Conservation (phyloP, 2,113 vertebrate genomes). For the Thermophis baileyi region DNA sequence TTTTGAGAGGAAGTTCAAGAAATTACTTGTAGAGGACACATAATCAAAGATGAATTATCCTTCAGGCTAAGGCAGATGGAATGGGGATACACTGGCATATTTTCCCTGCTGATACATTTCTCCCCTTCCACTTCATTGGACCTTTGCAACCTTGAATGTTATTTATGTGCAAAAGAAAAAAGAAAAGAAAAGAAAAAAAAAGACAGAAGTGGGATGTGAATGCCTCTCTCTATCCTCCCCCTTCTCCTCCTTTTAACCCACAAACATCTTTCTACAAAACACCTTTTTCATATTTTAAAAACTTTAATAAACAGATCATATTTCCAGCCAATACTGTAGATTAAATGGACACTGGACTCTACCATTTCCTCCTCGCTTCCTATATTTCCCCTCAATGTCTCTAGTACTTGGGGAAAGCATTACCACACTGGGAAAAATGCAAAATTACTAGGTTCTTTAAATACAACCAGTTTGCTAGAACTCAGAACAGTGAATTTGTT, state of each 20-base stretch:
- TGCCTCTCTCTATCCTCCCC: neutral
- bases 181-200: too few relatives aligned
- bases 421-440: neutral
- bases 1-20: neutral
- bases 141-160: neutral
- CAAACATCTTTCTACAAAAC: neutral
- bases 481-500: neutral
- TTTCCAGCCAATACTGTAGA: neutral
- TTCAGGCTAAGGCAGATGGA: neutral
- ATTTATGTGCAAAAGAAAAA: neutral
- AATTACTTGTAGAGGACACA: neutral
- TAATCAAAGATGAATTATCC: neutral
- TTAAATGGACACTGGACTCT: neutral
- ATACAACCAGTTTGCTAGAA: neutral
- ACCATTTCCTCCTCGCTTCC: too few relatives aligned
- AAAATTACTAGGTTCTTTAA: neutral
- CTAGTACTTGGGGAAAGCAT: neutral
- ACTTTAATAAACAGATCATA: neutral
- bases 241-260: neutral
- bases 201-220: neutral
- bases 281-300: neutral
- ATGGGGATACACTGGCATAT: neutral
- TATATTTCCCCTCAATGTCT: neutral
- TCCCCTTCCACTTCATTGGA: neutral
- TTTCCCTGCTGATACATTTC: neutral